Base-by-base conservation (phyloP, 1,140 invertebrate genomes). In the Zaprionus taronus region DNA sequence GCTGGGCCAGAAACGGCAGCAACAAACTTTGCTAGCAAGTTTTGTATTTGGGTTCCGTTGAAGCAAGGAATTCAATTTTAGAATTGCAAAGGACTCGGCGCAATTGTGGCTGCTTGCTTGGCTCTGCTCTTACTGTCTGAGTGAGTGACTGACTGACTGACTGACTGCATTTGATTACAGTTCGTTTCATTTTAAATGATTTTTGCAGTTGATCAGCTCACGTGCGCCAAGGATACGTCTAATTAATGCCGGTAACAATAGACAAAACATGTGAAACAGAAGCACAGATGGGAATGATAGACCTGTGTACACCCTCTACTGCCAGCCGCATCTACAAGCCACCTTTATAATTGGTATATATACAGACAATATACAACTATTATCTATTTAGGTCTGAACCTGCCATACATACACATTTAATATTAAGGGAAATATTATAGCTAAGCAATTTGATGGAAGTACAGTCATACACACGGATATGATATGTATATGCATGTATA, bases 51-150 rank as follows among this genome's bases (percentile, higher is more conserved):
- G 78, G 74, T 74, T 89, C 79, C 81, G 80, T 77, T 84, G 79
- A 89, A 76, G 84, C 85, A 89, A 73, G 64, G 81, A 89, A 89
- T 89, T 89, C 84, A 89, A 89, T 89, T 89, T 89, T 89, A 79
- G 83, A 83, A 85, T 81, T 79, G 71, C 74, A 44, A 69, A 67
- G 70, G 62, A 70, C 61, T 49, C 44, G 36, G 63, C 38, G 57
- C 58, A 78, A 73, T 71, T 81, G 79, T 62, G 78, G 74, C 55
- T 81, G 51, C 66, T 65, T 24, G 55, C 28, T 28, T 61, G 64
- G 34, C 61, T 56, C 31, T 36, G 5, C 17, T 28, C 71, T 31
- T 9, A 22, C 58, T 63, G 60, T 31, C 68, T 60, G 17, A 41
- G 49, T 69, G 51, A 44, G 26, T 81, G 79, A 38, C 63, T 64